Base-by-base conservation (phyloP, 1,140 invertebrate species). In the Orchestia grillus region DNA sequence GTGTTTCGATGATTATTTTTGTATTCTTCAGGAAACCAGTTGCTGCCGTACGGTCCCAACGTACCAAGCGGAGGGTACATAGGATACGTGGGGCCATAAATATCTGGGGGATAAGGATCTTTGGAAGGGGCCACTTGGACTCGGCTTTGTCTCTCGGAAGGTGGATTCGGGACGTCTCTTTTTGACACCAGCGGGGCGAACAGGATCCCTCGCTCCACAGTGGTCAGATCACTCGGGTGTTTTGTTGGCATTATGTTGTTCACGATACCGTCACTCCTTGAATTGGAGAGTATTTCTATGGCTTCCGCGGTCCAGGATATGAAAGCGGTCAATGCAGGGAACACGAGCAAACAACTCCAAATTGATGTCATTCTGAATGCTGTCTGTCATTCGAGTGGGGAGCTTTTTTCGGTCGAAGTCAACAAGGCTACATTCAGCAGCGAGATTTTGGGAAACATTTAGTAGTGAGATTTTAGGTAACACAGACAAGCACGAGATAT, bases 1-100 rank as follows among this genome's bases (percentile, higher is more conserved):
- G 92, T 94, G 92, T 94, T 94, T 44, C 92, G 43, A 47, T 94
- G 92, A 40, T 94, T 94, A 47, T 94, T 94, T n/a, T 44, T 94
- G 40, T 94, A 94, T n/a, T 94, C 92, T 44, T 94, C 92, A 94
- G 92, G 92, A 36, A 94, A 94, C 92, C 92, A 94, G 44, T 94
- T 94, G 44, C 43, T 94, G 43, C 92, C 92, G 40, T 94, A 94
- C 8, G 92, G 92, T 44, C 92, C 92, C 92, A 94, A 47, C 4
- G 92, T 94, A 15, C 92, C 92, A 44, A 94, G 92, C 92, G 92
- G 92, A 47, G 92, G 92, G 41, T 94, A 94, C 92, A 94, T 94
- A 40, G 92, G 92, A 44, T 94, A 94, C 8, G 92, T 94, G 8
- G 92, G 92, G 11, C 92, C 43, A 44, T 94, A 94, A 47, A 94